Evolutionary conservation across 2,113 vertebrate genomes (phyloP).

Genomic region (Hemiscyllium ocellatum): DNA sequence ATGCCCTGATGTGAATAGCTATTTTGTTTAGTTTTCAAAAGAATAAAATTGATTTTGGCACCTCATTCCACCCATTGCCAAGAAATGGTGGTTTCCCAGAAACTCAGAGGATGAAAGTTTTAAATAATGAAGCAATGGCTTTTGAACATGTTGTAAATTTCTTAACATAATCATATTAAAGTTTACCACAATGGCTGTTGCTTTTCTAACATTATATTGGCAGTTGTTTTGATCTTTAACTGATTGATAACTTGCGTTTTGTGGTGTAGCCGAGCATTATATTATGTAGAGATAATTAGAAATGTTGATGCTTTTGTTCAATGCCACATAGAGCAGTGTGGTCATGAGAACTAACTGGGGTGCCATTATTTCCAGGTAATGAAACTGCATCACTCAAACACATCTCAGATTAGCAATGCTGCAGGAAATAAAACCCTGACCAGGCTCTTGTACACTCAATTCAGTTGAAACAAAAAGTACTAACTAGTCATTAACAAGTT

Average conservation of each 20-base stretch:
- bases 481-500: background rate
- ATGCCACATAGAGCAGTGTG: background rate
- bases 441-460: background rate
- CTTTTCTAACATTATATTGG: conserved; percentile 55
- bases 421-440: background rate
- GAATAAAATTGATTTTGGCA: conserved; percentile 56
- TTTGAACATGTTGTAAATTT: conserved; percentile 61
- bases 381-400: background rate
- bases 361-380: conserved; percentile 34
- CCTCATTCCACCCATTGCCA: conserved; percentile 60
- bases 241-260: conserved; percentile 74
- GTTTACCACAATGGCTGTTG: conserved; percentile 62
- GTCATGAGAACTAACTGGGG: conserved; percentile 31
- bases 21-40: conserved; percentile 56
- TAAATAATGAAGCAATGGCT: conserved; percentile 52
- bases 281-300: conserved; percentile 29
- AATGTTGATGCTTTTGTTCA: conserved; percentile 30
- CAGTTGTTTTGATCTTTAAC: conserved; percentile 63
- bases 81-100: conserved; percentile 52
- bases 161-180: conserved; percentile 72
- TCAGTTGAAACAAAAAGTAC: background rate
- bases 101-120: conserved; percentile 50
- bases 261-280: conserved; percentile 67
- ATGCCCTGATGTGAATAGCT: conserved; percentile 56
- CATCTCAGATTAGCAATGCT: background rate